A percentile compares a stretch with the other conserved stretches of the same genome.
These are phyloP conservation scores for Glossophaga mutica DNA, from an alignment of 2,797 vertebrate species.

Conservation along the genomic window DNA sequence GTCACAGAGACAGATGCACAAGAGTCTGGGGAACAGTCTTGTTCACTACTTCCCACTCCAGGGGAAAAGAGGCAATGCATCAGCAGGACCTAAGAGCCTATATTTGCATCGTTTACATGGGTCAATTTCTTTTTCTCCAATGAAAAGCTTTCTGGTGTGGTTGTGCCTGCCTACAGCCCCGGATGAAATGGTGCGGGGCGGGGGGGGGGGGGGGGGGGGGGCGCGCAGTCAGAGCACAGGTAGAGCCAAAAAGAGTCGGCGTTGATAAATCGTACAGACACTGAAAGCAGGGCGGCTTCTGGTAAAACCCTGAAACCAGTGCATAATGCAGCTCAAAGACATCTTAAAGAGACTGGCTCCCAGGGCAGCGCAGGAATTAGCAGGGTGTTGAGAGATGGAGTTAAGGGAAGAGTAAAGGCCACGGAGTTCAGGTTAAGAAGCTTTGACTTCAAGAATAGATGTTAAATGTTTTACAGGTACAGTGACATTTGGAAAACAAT, in stretches of 20 bases:
- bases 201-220: no score
- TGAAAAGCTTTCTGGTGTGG: background rate
- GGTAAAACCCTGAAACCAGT: background rate
- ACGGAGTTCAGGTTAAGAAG: background rate
- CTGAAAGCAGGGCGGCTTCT: background rate
- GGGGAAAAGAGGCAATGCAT: background rate
- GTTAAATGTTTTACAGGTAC: background rate
- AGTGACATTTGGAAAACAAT: constrained; percentile 3
- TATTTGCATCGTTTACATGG: background rate
- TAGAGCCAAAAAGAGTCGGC: background rate
- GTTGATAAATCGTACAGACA: background rate
- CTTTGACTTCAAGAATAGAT: background rate
- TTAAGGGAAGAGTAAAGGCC: background rate
- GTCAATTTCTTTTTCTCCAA: background rate
- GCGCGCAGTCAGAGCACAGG: background rate
- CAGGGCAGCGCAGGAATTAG: background rate
- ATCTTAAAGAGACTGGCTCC: background rate
- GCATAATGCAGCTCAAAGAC: background rate
- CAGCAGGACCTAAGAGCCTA: background rate
- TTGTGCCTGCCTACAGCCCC: background rate
- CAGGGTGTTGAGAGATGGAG: background rate
- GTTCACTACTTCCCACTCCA: background rate
- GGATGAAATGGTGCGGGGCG: rapidly evolving
- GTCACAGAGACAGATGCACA: background rate
- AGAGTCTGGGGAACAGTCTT: background rate